Percentiles rank a stretch among this genome's conserved stretches.
Evolutionary conservation across 23 tunicate genomes (phyloP).

Genomic region (Phallusia fumigata): DNA sequence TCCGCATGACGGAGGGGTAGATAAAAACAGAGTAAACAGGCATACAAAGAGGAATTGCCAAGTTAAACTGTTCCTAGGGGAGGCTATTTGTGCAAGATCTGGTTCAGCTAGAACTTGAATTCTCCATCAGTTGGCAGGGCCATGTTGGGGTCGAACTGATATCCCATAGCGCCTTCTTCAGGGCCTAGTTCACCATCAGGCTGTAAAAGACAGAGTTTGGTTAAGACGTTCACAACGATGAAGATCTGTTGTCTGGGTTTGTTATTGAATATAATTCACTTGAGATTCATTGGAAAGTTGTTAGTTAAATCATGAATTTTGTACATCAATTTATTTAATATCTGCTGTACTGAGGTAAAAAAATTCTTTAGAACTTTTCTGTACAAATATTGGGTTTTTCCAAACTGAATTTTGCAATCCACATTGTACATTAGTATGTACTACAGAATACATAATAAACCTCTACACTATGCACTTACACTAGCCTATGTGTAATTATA

Average conservation of each 20-base stretch:
- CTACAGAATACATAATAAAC: no score
- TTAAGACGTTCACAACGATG: neutral
- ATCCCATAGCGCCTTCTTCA: conserved; percentile 47
- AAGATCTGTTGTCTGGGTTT: neutral
- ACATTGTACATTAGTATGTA: no score
- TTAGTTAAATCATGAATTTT: no score
- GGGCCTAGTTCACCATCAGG: conserved; percentile 60
- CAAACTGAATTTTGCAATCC: no score
- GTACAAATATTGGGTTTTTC: no score
- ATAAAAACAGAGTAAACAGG: conserved; percentile 3
- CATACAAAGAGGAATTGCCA: conserved; percentile 1
- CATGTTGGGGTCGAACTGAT: conserved; percentile 79
- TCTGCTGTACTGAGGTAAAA: no score
- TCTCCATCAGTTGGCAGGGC: conserved; percentile 87
- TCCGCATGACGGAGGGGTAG: neutral
- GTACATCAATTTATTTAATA: no score
- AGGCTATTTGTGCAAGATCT: neutral
- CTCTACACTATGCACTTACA: no score
- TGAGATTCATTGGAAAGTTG: no score
- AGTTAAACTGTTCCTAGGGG: neutral
- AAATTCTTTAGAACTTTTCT: no score
- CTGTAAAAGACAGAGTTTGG: conserved; percentile 21
- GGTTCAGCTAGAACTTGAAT: conserved; percentile 61
- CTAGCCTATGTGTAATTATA: no score
- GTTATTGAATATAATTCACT: no score